Percentiles rank a stretch among this genome's conserved stretches.
Evolutionary conservation across 2,888 invertebrate genomes (phyloP).

Genomic region (Agrenia bidenticulata): DNA sequence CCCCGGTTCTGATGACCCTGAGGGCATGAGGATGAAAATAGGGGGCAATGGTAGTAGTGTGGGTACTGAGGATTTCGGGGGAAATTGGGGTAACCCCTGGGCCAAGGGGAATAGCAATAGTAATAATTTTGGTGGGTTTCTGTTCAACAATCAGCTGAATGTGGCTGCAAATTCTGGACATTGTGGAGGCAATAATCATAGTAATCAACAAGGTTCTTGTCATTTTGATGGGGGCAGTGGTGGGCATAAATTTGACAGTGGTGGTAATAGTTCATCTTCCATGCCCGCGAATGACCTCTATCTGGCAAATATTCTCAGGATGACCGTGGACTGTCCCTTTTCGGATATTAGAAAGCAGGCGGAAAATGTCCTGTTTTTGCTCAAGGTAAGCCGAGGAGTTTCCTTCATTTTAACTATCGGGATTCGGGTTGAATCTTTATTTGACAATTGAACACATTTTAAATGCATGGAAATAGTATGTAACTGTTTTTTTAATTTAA

Average conservation of each 20-base stretch:
- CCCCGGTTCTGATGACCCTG: too few relatives aligned
- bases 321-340: conserved; percentile 64
- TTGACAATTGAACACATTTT: too few relatives aligned
- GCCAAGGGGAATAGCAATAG: not conserved
- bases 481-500: too few relatives aligned
- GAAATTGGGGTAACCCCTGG: not conserved
- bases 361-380: conserved; percentile 62
- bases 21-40: too few relatives aligned
- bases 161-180: not conserved
- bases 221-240: not conserved
- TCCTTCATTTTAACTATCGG: too few relatives aligned
- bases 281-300: conserved; percentile 55
- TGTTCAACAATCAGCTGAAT: conserved; percentile 16
- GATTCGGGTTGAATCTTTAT: too few relatives aligned
- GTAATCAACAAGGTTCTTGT: not conserved
- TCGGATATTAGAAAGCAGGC: conserved; percentile 64
- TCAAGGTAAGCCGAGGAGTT: conserved; percentile 59
- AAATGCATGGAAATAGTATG: too few relatives aligned
- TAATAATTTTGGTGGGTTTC: conserved; percentile 19
- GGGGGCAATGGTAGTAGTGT: too few relatives aligned
- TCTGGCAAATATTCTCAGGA: conserved; percentile 63
- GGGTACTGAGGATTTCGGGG: too few relatives aligned
- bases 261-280: not conserved
- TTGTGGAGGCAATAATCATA: not conserved
- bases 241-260: not conserved